These are phyloP conservation scores for Nibea coibor DNA, from an alignment of 2,113 vertebrate genomes.

Conservation along the genomic window DNA sequence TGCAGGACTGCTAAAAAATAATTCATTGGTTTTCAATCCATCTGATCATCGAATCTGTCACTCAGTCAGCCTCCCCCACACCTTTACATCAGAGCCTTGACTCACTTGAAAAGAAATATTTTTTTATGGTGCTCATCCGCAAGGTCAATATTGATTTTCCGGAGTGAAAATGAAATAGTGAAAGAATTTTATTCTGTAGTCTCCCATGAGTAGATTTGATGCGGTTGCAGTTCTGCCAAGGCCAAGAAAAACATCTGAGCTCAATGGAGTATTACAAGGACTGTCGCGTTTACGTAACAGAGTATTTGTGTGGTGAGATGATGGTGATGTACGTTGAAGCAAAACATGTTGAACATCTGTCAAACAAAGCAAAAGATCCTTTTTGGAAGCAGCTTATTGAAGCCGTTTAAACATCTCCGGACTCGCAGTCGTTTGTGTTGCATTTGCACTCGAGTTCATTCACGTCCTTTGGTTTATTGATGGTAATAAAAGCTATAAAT, in stretches of 20 bases:
- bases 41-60: conserved; percentile 28
- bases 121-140: conserved; percentile 33
- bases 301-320: conserved; percentile 17
- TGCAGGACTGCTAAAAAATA: conserved; percentile 23
- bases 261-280: conserved; percentile 50
- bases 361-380: conserved; percentile 8
- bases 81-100: conserved; percentile 9
- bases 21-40: conserved; percentile 23
- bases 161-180: conserved; percentile 44
- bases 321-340: conserved; percentile 15
- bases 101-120: conserved; percentile 29
- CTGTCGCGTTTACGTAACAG: conserved; percentile 40
- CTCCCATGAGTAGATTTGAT: conserved; percentile 58
- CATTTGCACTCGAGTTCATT: background rate
- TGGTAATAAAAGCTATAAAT: background rate
- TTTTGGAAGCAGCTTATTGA: background rate
- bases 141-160: conserved; percentile 63
- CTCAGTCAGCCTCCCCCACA: conserved; percentile 13
- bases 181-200: conserved; percentile 34
- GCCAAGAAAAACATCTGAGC: conserved; percentile 58
- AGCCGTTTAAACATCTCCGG: background rate
- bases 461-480: background rate
- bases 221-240: conserved; percentile 53
- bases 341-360: conserved; percentile 12
- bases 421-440: background rate